Base-by-base conservation (phyloP, 2,888 invertebrate genomes). In the Nebria salina region DNA sequence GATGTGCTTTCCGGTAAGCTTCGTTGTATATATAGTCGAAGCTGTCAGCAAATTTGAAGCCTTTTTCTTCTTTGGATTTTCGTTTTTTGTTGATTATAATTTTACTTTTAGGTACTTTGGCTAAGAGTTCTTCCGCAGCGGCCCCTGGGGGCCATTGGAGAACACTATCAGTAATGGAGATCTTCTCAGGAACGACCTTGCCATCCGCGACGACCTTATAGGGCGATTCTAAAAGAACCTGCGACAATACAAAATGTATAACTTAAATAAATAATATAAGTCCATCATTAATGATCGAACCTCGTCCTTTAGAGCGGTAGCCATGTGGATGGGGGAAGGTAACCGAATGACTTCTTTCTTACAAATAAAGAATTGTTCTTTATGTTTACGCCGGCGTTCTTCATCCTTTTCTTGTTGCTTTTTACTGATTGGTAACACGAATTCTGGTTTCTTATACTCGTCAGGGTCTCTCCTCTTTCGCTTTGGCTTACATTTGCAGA, bases 51-150 rank as follows among this genome's bases (percentile, higher is more conserved):
- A 68, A 64, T 15, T 70, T 66, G 9, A 25, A 64, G 3, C 68
- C 64, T n/a, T 54, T 8, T 20, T 79, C 64, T 8, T 72, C 43
- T 34, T 73, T 42, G 15, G 43, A 9, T 42, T 82, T 81, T 5
- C 76, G 76, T 1, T 84, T 84, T 78, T 83, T 86, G 77, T 89
- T 89, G 20, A 89, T 85, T 80, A 86, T 84, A 75, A 89, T 88
- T 2, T 88, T 88, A 83, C 88, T 89, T 83, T 86, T 87, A 0
- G 88, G 88, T 83, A 87, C 86, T 75, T 85, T 85, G n/a, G 86
- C 64, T 9, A 85, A 84, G 7, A 89, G 82, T 15, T 86, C 84
- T 1, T 85, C 84, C 15, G 82, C 81, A 0, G 85, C 84, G n/a
- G 86, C 88, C 3, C 85, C 85, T 26, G 86, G 84, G 0, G 88